Conservation (phyloP, 1,140 invertebrate genomes). For the Sinella curviseta region DNA sequence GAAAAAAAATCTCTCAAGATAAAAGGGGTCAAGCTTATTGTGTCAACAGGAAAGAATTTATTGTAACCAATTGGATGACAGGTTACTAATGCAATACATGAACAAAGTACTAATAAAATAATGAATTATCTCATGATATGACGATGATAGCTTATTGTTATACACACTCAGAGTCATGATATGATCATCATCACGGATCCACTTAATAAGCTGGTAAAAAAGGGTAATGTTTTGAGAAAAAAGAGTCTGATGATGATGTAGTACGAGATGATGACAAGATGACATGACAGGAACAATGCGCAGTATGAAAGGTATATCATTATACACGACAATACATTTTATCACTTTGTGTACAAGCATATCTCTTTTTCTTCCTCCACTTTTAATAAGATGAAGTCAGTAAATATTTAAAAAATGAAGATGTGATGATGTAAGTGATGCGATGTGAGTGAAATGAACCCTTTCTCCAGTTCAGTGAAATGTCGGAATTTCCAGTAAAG, state of each 20-base stretch:
- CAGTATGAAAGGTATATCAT: background rate
- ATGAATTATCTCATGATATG: too few species aligned
- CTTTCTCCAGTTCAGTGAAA: too few species aligned
- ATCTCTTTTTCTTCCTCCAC: too few species aligned
- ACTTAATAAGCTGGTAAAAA: background rate
- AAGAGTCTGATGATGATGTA: background rate
- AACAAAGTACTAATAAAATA: background rate
- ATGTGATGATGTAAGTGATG: too few species aligned
- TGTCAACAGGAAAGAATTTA: slow-evolving; percentile 4
- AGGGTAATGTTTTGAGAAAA: background rate
- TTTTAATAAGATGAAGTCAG: too few species aligned
- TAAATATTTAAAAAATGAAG: too few species aligned
- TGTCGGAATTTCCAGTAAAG: too few species aligned
- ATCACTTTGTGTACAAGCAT: background rate
- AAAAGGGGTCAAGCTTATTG: slow-evolving; percentile 21
- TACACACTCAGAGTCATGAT: background rate
- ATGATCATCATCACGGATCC: background rate
- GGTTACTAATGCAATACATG: background rate
- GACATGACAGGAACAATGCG: background rate
- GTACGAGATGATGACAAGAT: background rate
- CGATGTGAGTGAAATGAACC: too few species aligned
- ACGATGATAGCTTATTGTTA: too few species aligned
- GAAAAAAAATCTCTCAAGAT: background rate
- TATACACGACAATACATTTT: background rate
- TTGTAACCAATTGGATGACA: background rate